phyloP scores from a whole-genome alignment of 2,797 vertebrate species.

The Muraenolepis orangiensis region DNA sequence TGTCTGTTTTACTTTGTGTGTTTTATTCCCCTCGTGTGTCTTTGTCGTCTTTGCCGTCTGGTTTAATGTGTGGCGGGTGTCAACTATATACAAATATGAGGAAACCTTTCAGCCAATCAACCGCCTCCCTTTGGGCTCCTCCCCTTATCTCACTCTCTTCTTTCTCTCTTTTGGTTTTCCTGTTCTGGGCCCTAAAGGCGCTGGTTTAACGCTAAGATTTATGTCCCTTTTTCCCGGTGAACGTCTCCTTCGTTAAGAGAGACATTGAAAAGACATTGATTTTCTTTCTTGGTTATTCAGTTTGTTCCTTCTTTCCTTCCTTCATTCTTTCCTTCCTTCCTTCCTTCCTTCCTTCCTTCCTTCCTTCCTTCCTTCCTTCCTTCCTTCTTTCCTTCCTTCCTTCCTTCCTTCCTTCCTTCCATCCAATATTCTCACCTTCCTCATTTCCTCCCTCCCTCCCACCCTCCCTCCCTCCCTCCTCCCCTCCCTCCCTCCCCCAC shows the following conservation, averaged over 20 bases:
- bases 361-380: constrained; percentile 18
- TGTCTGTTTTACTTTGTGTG: background rate
- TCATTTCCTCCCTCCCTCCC: background rate
- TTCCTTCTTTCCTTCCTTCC: background rate
- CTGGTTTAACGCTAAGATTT: constrained; percentile 21
- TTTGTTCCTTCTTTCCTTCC: constrained; percentile 27
- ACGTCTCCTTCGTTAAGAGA: constrained; percentile 14
- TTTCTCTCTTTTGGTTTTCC: constrained; percentile 51
- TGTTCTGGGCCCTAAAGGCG: constrained; percentile 54
- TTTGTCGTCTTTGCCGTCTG: background rate
- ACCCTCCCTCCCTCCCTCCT: background rate
- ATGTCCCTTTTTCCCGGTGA: constrained; percentile 27
- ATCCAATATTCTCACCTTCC: constrained; percentile 12
- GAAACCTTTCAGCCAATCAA: background rate
- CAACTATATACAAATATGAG: background rate
- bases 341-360: constrained; percentile 22
- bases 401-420: constrained; percentile 19
- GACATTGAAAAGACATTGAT: constrained; percentile 21
- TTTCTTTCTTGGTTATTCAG: constrained; percentile 25
- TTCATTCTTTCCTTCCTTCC: constrained; percentile 17
- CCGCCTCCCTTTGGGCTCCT: background rate
- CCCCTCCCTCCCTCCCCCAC: constrained; percentile 18
- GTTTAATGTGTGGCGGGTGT: too few species aligned
- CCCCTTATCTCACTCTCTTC: constrained; percentile 39
- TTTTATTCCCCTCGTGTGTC: background rate